Evolutionary conservation across 2,113 vertebrate species (phyloP).

Genomic region (Pogonocichla stellata): DNA sequence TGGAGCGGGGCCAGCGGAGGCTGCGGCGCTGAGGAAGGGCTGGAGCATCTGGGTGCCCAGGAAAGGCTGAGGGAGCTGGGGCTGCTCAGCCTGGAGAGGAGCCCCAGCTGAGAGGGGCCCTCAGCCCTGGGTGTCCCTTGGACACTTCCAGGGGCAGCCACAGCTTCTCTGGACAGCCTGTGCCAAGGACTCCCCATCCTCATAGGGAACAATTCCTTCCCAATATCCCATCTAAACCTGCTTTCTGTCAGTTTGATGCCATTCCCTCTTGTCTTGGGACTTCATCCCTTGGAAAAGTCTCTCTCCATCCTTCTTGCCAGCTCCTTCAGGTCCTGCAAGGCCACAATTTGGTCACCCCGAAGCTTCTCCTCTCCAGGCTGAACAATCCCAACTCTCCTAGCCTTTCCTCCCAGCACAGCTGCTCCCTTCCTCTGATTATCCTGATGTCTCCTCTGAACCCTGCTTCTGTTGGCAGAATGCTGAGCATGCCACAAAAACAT

Average conservation of each 20-base stretch:
- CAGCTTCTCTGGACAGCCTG: neutral
- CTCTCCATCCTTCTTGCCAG: accelerated
- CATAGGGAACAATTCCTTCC: neutral
- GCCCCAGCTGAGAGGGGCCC: neutral
- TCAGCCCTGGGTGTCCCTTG: neutral
- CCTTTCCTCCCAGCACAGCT: neutral
- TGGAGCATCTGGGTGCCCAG: too few species aligned
- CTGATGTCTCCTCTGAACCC: neutral
- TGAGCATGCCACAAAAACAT: neutral
- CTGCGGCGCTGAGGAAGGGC: too few species aligned
- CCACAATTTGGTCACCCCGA: accelerated
- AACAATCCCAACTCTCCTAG: neutral
- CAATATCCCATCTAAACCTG: neutral
- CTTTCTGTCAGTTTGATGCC: neutral
- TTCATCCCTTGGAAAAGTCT: neutral
- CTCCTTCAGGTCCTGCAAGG: accelerated
- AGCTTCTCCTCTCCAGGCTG: neutral
- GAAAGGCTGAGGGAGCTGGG: too few species aligned
- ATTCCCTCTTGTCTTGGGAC: neutral
- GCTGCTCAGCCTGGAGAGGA: neutral
- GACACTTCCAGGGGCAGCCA: neutral
- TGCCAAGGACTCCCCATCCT: neutral
- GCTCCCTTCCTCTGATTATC: neutral
- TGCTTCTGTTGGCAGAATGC: neutral
- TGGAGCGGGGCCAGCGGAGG: too few species aligned